These are phyloP conservation scores for Alexandromys fortis DNA, from an alignment of 2,113 vertebrate species.

Conservation along the genomic window DNA sequence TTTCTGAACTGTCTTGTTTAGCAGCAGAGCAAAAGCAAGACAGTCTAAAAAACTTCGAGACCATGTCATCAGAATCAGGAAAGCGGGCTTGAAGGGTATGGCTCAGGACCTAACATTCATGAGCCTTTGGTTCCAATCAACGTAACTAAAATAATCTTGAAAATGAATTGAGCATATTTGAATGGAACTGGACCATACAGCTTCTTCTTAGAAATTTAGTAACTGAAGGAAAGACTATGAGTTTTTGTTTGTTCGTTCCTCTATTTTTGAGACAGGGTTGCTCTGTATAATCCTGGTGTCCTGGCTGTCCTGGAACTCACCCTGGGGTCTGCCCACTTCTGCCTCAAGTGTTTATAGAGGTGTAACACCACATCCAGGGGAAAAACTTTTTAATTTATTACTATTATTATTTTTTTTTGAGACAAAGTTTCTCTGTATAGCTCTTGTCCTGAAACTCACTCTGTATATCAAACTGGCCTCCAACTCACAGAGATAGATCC, in stretches of 20 bases:
- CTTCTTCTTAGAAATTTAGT: slow-evolving; percentile 1
- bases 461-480: background rate
- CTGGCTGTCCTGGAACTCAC: background rate
- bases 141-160: background rate
- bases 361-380: background rate
- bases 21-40: background rate
- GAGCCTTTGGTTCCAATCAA: accelerated
- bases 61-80: background rate
- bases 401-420: background rate
- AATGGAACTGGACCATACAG: background rate
- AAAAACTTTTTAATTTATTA: too few relatives aligned
- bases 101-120: background rate
- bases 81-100: background rate
- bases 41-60: background rate
- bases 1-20: slow-evolving; percentile 27
- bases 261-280: background rate
- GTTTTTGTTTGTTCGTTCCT: background rate
- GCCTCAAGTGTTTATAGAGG: background rate
- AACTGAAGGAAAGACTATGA: background rate
- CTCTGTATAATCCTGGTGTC: background rate
- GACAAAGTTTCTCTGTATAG: background rate
- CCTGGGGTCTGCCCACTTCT: background rate
- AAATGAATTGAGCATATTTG: background rate
- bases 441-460: background rate
- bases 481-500: background rate